Conservation (phyloP, 2,797 vertebrate species). For the Notolabrus celidotus region DNA sequence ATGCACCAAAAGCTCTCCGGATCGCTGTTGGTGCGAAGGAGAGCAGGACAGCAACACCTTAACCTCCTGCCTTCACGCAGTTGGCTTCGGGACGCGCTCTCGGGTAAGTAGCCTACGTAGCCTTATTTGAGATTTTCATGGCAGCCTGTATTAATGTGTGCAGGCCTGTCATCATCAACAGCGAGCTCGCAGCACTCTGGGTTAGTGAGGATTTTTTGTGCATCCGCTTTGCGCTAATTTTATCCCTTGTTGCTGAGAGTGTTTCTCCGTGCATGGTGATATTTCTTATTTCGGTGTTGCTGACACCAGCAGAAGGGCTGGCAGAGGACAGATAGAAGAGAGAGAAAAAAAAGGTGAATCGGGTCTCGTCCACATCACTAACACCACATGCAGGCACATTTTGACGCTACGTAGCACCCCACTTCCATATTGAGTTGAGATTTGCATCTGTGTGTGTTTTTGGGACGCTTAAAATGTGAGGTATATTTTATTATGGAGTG, state of each 20-base stretch:
- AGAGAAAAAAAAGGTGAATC: slow-evolving; percentile 48
- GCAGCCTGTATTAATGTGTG: slow-evolving; percentile 73
- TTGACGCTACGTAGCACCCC: slow-evolving; percentile 49
- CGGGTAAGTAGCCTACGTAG: slow-evolving; percentile 84
- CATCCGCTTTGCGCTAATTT: slow-evolving; percentile 82
- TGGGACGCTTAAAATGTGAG: slow-evolving; percentile 9
- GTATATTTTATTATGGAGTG: slow-evolving; percentile 46
- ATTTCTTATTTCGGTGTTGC: slow-evolving; percentile 80
- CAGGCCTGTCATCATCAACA: slow-evolving; percentile 74
- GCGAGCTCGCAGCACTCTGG: slow-evolving; percentile 52
- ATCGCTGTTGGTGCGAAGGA: slow-evolving; percentile 61
- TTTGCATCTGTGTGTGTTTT: slow-evolving; percentile 17
- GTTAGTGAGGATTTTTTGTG: slow-evolving; percentile 45
- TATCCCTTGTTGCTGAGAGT: slow-evolving; percentile 78
- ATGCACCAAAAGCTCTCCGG: slow-evolving; percentile 68
- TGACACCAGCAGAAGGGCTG: slow-evolving; percentile 78
- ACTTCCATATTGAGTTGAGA: slow-evolving; percentile 71
- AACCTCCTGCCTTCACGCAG: slow-evolving; percentile 74
- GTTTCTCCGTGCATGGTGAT: slow-evolving; percentile 60
- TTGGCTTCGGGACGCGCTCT: slow-evolving; percentile 81
- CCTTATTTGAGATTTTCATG: slow-evolving; percentile 77
- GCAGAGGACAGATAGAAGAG: slow-evolving; percentile 70
- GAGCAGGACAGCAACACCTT: slow-evolving; percentile 75
- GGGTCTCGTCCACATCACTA: slow-evolving; percentile 62
- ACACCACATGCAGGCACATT: slow-evolving; percentile 56